Percentiles rank a stretch among this genome's conserved stretches.
Conservation (phyloP, 1,140 invertebrate species). For the Drosophila mayri region DNA sequence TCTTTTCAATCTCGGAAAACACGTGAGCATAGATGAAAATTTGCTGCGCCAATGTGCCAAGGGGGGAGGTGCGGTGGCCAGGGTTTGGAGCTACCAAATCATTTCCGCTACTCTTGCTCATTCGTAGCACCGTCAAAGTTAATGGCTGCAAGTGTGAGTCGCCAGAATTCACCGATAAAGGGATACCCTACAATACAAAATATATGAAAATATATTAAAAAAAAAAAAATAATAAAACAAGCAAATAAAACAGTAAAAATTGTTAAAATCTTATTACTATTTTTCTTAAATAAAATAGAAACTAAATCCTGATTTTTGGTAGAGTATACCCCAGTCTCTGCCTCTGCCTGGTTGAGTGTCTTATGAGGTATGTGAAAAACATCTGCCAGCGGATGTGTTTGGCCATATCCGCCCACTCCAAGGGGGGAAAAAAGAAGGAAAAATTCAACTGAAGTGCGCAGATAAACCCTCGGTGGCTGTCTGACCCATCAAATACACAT, state of each 20-base stretch:
- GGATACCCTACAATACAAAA: background rate
- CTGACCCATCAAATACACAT: constrained; percentile 21
- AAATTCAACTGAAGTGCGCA: constrained; percentile 59
- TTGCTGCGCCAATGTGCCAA: background rate
- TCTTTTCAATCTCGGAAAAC: constrained; percentile 73
- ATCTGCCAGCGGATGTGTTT: constrained; percentile 74
- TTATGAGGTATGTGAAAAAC: constrained; percentile 62
- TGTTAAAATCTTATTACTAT: background rate
- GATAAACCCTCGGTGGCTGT: constrained; percentile 60
- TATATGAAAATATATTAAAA: too few relatives aligned
- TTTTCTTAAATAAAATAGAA: background rate
- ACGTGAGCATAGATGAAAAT: constrained; percentile 34
- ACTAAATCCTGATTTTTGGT: background rate
- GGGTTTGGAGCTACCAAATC: constrained; percentile 54
- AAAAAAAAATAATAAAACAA: too few relatives aligned
- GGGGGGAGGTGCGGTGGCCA: constrained; percentile 5
- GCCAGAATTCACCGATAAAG: background rate
- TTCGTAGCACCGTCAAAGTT: constrained; percentile 54
- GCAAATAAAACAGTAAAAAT: too few relatives aligned
- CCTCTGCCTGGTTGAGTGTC: background rate
- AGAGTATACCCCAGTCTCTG: constrained; percentile 4
- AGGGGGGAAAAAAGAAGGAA: background rate
- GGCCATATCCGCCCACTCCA: constrained; percentile 51
- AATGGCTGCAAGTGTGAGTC: constrained; percentile 31
- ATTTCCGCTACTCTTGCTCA: constrained; percentile 79